Evolutionary conservation across 2,797 vertebrate species (phyloP).

Genomic region (Mergus octosetaceus): DNA sequence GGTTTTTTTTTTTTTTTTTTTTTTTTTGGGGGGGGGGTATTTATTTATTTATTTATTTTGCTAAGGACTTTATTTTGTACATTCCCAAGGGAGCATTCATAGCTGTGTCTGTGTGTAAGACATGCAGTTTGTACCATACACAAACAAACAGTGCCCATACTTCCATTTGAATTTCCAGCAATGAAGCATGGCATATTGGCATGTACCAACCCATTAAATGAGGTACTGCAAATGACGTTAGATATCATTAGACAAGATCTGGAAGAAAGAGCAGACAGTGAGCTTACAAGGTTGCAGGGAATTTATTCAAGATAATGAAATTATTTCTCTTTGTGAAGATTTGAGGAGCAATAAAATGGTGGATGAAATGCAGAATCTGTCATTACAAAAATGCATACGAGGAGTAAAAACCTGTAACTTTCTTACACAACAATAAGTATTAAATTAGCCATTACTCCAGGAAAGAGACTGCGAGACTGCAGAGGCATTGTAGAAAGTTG

Average conservation of each 20-base stretch:
- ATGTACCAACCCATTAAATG: background rate
- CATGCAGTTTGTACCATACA: background rate
- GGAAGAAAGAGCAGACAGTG: background rate
- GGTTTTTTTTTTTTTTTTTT: too few relatives aligned
- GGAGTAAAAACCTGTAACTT: background rate
- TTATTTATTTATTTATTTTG: background rate
- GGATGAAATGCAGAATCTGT: background rate
- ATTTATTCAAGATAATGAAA: background rate
- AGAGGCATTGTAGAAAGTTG: background rate
- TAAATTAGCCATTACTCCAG: background rate
- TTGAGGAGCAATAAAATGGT: background rate
- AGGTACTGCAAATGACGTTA: background rate
- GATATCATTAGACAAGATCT: background rate
- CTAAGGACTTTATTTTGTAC: background rate
- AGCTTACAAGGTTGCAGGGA: background rate
- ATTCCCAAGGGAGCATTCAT: accelerated
- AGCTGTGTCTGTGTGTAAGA: background rate
- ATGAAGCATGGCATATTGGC: background rate
- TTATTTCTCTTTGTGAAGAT: background rate
- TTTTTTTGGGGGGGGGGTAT: too few relatives aligned
- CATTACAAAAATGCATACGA: background rate
- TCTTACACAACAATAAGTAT: background rate
- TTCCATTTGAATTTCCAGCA: background rate
- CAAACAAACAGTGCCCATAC: background rate
- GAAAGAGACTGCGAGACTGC: background rate